Conservation (phyloP, 2,113 vertebrate species). For the Triplophysa siluroides region DNA sequence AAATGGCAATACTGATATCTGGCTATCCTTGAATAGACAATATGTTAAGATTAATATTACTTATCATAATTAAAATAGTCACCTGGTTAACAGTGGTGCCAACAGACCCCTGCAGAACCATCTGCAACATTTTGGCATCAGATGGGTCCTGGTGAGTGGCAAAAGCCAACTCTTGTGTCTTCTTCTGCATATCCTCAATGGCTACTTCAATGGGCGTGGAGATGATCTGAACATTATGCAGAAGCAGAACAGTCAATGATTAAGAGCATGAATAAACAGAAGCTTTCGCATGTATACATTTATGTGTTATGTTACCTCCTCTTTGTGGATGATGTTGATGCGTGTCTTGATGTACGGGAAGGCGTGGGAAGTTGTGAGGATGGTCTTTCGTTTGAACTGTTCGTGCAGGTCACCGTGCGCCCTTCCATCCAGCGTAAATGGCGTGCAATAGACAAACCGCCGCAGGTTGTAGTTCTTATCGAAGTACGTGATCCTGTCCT, state of each 20-base stretch:
- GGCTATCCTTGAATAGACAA: no score
- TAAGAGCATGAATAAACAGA: background rate
- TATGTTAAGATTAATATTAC: no score
- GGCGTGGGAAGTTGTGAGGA: conserved; percentile 94
- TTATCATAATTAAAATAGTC: conserved; percentile 4
- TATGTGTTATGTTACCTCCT: conserved; percentile 78
- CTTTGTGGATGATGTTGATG: conserved; percentile 97
- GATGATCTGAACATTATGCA: conserved; percentile 80
- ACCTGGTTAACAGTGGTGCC: conserved; percentile 99
- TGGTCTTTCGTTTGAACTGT: conserved; percentile 96
- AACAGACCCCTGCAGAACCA: conserved; percentile 99
- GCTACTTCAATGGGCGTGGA: conserved; percentile 97
- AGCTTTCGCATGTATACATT: background rate
- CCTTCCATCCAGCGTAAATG: conserved; percentile 94
- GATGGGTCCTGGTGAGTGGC: conserved; percentile 97
- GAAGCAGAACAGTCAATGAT: background rate
- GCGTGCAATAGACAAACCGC: conserved; percentile 97
- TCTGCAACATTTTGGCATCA: conserved; percentile 98
- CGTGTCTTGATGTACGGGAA: conserved; percentile 99
- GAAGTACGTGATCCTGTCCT: conserved; percentile 98
- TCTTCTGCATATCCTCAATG: conserved; percentile 99
- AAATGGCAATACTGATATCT: background rate
- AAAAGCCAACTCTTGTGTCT: conserved; percentile 96
- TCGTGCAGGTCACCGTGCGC: conserved; percentile 96
- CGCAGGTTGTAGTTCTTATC: conserved; percentile 98